Evolutionary conservation across 2,888 invertebrate genomes (phyloP).

Genomic region (Euplagia quadripunctaria): DNA sequence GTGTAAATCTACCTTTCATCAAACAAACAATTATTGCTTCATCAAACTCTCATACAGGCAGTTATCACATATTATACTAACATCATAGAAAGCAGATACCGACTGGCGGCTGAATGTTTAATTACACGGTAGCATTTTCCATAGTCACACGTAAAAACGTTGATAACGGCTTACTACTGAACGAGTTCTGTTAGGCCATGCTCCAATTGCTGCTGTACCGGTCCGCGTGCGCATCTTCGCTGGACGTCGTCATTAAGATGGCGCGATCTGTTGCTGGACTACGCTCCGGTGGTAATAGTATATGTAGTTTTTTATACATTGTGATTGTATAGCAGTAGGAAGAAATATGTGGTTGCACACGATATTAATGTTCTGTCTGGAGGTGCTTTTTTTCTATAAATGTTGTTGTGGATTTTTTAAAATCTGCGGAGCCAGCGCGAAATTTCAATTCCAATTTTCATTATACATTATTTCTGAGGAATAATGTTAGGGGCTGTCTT

Average conservation of each 20-base stretch:
- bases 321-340: not conserved
- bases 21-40: too few species aligned
- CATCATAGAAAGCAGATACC: conserved; percentile 33
- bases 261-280: conserved; percentile 24
- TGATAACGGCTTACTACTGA: conserved; percentile 62
- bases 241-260: conserved; percentile 22
- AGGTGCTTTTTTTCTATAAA: not conserved
- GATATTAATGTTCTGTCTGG: not conserved
- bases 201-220: conserved; percentile 73
- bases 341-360: not conserved
- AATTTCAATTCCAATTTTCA: too few species aligned
- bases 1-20: too few species aligned
- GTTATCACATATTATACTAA: not conserved
- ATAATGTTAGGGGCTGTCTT: too few species aligned
- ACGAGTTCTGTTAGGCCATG: conserved; percentile 75
- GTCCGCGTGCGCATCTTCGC: conserved; percentile 49
- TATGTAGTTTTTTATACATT: not conserved
- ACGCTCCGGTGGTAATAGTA: conserved; percentile 41
- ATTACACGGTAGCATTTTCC: conserved; percentile 48
- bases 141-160: conserved; percentile 56
- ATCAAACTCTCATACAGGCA: not conserved
- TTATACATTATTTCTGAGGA: too few species aligned
- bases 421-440: too few species aligned
- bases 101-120: conserved; percentile 25
- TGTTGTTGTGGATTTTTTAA: too few species aligned